Percentiles rank a stretch among this genome's conserved stretches.
phyloP scores from a whole-genome alignment of 2,888 invertebrate genomes.

The Alsophila aescularia region DNA sequence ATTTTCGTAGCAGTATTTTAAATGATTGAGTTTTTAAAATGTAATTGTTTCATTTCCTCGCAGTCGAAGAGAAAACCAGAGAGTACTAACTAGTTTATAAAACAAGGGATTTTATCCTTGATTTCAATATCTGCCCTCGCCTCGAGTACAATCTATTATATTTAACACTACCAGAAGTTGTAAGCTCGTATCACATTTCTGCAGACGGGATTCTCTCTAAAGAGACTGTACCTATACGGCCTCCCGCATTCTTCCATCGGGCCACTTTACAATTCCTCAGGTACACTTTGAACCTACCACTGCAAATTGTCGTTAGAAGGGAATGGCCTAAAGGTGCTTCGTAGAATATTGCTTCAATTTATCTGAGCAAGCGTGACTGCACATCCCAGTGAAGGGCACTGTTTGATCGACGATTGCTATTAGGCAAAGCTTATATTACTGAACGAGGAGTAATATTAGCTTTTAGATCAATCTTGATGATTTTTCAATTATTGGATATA shows the following conservation, averaged over 20 bases:
- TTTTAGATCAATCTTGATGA: constrained; percentile 3
- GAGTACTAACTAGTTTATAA: no score
- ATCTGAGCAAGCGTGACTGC: constrained; percentile 21
- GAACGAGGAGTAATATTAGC: not conserved
- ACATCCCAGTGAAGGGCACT: constrained; percentile 15
- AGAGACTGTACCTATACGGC: no score
- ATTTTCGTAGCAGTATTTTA: no score
- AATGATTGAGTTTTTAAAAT: no score
- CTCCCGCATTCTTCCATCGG: not conserved
- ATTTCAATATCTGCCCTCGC: no score
- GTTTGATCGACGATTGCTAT: constrained; percentile 11
- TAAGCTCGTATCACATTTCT: no score
- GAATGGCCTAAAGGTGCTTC: constrained; percentile 17
- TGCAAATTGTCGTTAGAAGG: constrained; percentile 22
- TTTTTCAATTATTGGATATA: not conserved
- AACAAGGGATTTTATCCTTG: no score
- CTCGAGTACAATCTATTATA: no score
- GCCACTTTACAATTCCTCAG: not conserved
- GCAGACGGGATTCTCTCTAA: no score
- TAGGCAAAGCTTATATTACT: constrained; percentile 9
- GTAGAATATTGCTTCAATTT: constrained; percentile 22
- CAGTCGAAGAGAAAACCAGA: no score
- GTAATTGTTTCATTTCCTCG: no score
- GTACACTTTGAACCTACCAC: not conserved
- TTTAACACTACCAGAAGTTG: no score